These are phyloP conservation scores for Protonemura montana DNA, from an alignment of 2,888 invertebrate genomes.

Conservation along the genomic window DNA sequence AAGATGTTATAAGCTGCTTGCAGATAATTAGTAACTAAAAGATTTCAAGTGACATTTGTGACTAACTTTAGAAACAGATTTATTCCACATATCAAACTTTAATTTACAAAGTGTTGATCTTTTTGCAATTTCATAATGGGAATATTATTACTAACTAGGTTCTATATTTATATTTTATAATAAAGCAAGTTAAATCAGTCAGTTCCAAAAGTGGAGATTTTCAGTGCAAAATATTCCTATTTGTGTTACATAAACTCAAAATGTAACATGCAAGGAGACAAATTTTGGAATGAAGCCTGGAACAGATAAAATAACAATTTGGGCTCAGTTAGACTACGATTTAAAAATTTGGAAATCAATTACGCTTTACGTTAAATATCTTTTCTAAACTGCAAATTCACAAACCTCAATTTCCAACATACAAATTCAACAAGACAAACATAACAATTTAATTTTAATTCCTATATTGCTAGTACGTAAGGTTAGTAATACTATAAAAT, in stretches of 20 bases:
- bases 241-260: background rate
- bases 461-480: background rate
- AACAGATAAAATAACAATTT: background rate
- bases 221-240: background rate
- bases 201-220: background rate
- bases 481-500: constrained; percentile 2
- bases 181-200: background rate
- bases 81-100: constrained; percentile 12
- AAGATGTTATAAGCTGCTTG: too few relatives aligned
- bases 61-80: background rate
- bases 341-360: too few relatives aligned
- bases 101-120: background rate
- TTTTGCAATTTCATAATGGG: background rate
- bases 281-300: background rate
- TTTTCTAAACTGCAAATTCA: background rate
- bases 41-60: too few relatives aligned
- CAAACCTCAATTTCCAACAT: background rate
- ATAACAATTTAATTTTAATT: background rate
- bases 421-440: constrained; percentile 12
- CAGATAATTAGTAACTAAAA: too few relatives aligned
- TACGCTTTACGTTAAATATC: background rate
- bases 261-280: background rate
- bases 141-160: background rate
- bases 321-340: background rate
- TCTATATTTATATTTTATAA: background rate